Base-by-base conservation (phyloP, 2,888 invertebrate species). In the Andrena haemorrhoa region DNA sequence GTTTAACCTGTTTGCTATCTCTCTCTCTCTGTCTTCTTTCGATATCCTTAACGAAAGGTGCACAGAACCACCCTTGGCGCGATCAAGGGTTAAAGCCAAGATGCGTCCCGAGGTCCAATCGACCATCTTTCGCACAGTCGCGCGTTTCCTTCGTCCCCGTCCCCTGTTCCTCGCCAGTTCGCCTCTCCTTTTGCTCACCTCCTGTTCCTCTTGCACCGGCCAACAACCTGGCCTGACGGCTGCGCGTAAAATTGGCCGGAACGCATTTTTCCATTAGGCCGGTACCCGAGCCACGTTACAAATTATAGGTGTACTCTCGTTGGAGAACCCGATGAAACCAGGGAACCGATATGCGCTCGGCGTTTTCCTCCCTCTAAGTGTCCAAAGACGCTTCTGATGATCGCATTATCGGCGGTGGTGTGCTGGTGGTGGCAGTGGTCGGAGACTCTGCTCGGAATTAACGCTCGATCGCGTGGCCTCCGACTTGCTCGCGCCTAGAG, bases 211-310 rank as follows among this genome's bases (percentile, higher is more conserved):
- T 66, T 53, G 47, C 73, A 53, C 68, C 80, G 68, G 81, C 83
- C 85, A 85, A 86, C 86, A 87, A 85, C 84, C 87, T 81, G 84
- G 77, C 78, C 86, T 87, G 89, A 89, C 88, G 88, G 87, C 88
- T 87, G 88, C 85, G 88, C 88, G 87, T 90, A 90, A 92, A 92
- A 92, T 92, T 92, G 89, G 88, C 90, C 89, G 88, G 85, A 89
- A 90, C 91, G 90, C 89, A 91, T 91, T 92, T 92, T 92, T 92
- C 91, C 92, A 92, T 92, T 92, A 92, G 89, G 90, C 88, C 86
- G 85, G 88, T 91, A 89, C 86, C 89, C 89, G 86, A 86, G 88
- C 88, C 86, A 88, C 88, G 88, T 90, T 89, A 91, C 90, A 92
- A 92, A 92, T 92, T 92, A 92, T 90, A 92, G 91, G 92, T 91